These are phyloP conservation scores for Oncorhynchus gorbuscha DNA, from an alignment of 2,113 vertebrate genomes.

Conservation along the genomic window DNA sequence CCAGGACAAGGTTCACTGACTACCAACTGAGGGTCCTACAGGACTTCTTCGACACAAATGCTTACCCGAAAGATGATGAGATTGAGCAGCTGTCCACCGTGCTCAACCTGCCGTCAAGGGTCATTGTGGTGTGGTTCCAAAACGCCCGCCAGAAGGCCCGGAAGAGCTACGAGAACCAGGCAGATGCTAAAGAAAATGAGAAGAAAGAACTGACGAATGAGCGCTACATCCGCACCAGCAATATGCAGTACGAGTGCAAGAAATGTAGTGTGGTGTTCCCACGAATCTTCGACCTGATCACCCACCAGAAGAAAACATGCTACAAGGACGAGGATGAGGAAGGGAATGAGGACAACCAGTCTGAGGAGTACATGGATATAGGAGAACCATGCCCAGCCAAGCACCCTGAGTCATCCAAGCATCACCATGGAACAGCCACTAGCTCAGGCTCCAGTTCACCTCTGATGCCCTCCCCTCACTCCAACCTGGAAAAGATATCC, in stretches of 20 bases:
- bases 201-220: slow-evolving; percentile 97
- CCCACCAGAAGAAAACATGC: slow-evolving; percentile 95
- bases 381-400: slow-evolving; percentile 77
- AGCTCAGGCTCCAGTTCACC: slow-evolving; percentile 95
- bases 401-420: slow-evolving; percentile 75
- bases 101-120: slow-evolving; percentile 91
- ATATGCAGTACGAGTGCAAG: slow-evolving; percentile 99
- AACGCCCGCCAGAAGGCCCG: slow-evolving; percentile 98
- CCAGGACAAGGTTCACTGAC: slow-evolving; percentile 97
- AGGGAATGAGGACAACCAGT: slow-evolving; percentile 82
- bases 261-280: slow-evolving; percentile 97
- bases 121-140: slow-evolving; percentile 99
- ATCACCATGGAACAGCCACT: slow-evolving; percentile 68
- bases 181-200: slow-evolving; percentile 91
- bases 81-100: slow-evolving; percentile 98
- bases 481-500: slow-evolving; percentile 88
- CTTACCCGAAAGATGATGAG: slow-evolving; percentile 98
- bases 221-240: slow-evolving; percentile 94
- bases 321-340: slow-evolving; percentile 99
- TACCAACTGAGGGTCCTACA: slow-evolving; percentile 97
- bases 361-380: slow-evolving; percentile 85
- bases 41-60: slow-evolving; percentile 99
- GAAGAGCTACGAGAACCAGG: slow-evolving; percentile 96
- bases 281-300: slow-evolving; percentile 97
- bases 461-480: slow-evolving; percentile 87